phyloP scores from a whole-genome alignment of 2,888 invertebrate genomes.

The Andrena bucephala region DNA sequence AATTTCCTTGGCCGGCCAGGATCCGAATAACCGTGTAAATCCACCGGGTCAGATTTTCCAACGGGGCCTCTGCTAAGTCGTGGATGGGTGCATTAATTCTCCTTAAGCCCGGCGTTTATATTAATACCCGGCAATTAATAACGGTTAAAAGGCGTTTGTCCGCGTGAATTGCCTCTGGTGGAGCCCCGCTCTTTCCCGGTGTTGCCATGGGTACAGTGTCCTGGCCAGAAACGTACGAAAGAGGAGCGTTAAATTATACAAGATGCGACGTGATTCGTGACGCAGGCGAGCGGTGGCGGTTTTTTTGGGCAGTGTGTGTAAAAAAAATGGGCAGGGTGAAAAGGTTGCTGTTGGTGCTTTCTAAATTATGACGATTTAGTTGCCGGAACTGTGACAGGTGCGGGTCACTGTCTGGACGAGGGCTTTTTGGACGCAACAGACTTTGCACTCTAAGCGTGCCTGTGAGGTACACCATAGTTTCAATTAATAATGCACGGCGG shows the following conservation, averaged over 20 bases:
- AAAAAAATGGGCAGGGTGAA: neutral
- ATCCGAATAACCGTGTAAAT: conserved; percentile 64
- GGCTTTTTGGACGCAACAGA: too few species aligned
- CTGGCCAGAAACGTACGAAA: conserved; percentile 29
- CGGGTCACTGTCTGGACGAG: too few species aligned
- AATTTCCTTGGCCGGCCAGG: conserved; percentile 56
- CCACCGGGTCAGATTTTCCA: conserved; percentile 65
- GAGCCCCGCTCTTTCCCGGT: conserved; percentile 53
- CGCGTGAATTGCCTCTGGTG: conserved; percentile 65
- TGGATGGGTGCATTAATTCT: conserved; percentile 78
- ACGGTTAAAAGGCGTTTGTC: conserved; percentile 77
- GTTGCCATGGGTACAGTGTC: conserved; percentile 44
- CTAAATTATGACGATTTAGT: neutral
- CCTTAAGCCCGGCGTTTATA: conserved; percentile 77
- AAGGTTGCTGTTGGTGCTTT: neutral
- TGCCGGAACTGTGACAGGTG: too few species aligned
- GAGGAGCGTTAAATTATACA: conserved; percentile 73
- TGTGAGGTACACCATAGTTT: too few species aligned
- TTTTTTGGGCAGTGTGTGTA: neutral
- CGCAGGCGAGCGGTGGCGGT: neutral
- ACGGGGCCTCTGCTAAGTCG: conserved; percentile 61
- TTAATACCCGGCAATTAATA: conserved; percentile 81
- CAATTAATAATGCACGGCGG: too few species aligned
- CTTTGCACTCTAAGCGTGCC: too few species aligned
- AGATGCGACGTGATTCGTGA: conserved; percentile 6